Conservation (phyloP, 2,888 invertebrate genomes). For the Cryptus viduatorius region DNA sequence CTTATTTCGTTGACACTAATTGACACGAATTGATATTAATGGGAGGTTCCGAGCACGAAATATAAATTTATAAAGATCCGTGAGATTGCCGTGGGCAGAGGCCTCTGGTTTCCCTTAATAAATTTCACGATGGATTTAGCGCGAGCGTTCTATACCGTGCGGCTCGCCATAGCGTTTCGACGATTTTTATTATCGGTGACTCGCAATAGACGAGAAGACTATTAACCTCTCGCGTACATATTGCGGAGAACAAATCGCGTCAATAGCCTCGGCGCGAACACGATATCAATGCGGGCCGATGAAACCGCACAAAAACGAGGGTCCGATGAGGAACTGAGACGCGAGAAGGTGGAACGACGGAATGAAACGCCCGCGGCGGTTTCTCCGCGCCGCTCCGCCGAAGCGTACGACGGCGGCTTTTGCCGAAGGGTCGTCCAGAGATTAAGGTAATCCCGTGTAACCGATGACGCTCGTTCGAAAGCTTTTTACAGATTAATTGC, state of each 20-base stretch:
- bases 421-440: slow-evolving; percentile 72
- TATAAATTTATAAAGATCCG: slow-evolving; percentile 2
- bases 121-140: slow-evolving; percentile 2
- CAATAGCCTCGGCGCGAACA: slow-evolving; percentile 65
- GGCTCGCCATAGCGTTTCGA: neutral
- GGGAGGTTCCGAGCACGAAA: neutral
- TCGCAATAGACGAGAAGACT: slow-evolving; percentile 1
- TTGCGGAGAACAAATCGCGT: slow-evolving; percentile 17
- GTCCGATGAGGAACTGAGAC: slow-evolving; percentile 1
- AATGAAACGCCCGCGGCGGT: neutral
- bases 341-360: neutral
- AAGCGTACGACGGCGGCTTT: slow-evolving; percentile 21
- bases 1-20: slow-evolving; percentile 23
- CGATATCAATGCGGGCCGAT: slow-evolving; percentile 71
- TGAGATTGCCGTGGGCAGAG: neutral
- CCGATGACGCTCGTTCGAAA: slow-evolving; percentile 82
- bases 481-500: slow-evolving; percentile 83
- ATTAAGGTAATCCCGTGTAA: slow-evolving; percentile 82
- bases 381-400: slow-evolving; percentile 2
- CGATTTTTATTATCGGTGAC: slow-evolving; percentile 10
- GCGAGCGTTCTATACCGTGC: neutral
- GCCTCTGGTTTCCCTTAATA: neutral
- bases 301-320: slow-evolving; percentile 78
- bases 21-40: slow-evolving; percentile 30
- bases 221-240: slow-evolving; percentile 3